Evolutionary conservation across 2,797 vertebrate species (phyloP).

Genomic region (Gobio occitaniae): DNA sequence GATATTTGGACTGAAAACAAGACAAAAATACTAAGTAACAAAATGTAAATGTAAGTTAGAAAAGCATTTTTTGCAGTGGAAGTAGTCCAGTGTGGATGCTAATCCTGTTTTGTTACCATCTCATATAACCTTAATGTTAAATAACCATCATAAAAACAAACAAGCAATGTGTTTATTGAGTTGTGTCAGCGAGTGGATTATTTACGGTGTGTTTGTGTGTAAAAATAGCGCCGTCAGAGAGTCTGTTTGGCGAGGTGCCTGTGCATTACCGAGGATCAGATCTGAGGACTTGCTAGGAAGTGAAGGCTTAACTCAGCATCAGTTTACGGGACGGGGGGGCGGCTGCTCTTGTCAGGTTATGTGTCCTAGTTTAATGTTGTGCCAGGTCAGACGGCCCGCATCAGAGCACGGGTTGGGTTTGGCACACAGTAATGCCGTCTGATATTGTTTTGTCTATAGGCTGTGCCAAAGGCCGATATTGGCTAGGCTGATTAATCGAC

Average conservation of each 20-base stretch:
- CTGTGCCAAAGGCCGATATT: background rate
- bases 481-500: background rate
- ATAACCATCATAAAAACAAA: background rate
- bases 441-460: background rate
- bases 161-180: constrained; percentile 9
- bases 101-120: background rate
- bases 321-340: background rate
- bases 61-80: background rate
- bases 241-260: background rate
- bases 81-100: background rate
- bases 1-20: too few relatives aligned
- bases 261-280: constrained; percentile 51
- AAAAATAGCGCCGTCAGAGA: background rate
- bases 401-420: background rate
- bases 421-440: background rate
- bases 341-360: background rate
- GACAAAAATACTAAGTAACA: too few relatives aligned
- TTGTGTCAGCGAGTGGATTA: constrained; percentile 10
- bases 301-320: constrained; percentile 32
- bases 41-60: too few relatives aligned
- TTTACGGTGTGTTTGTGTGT: constrained; percentile 21
- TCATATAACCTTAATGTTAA: background rate
- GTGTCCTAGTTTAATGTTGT: constrained; percentile 26
- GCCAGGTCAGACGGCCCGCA: background rate
- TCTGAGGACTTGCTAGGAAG: constrained; percentile 34